Evolutionary conservation across 2,888 invertebrate species (phyloP).

Genomic region (Gandaritis pyraliata): DNA sequence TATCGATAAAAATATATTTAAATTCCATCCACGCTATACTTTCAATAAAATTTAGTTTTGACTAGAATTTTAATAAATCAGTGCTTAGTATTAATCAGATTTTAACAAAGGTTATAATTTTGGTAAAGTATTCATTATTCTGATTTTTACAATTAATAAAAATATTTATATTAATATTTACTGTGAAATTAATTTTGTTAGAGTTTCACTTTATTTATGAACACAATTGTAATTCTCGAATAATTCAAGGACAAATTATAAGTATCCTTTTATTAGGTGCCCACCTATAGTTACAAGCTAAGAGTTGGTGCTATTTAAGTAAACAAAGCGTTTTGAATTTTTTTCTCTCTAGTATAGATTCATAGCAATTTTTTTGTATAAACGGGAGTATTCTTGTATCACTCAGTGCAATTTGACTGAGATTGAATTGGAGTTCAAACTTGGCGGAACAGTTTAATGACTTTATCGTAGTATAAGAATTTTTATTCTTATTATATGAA

Average conservation of each 20-base stretch:
- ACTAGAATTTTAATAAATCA: slow-evolving; percentile 72
- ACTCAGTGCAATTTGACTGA: too few relatives aligned
- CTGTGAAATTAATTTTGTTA: too few relatives aligned
- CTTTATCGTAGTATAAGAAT: too few relatives aligned
- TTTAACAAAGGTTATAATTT: not conserved
- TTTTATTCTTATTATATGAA: not conserved
- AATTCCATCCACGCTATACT: slow-evolving; percentile 55
- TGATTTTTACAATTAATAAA: not conserved
- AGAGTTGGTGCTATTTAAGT: slow-evolving; percentile 29
- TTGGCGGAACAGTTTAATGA: too few relatives aligned
- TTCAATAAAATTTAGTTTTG: slow-evolving; percentile 72
- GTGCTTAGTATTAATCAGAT: slow-evolving; percentile 60
- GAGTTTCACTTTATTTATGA: too few relatives aligned
- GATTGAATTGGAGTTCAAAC: too few relatives aligned
- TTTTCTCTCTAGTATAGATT: not conserved
- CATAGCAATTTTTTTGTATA: too few relatives aligned
- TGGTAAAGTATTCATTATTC: slow-evolving; percentile 20
- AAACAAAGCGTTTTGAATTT: slow-evolving; percentile 39
- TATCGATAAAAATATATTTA: slow-evolving; percentile 52
- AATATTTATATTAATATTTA: too few relatives aligned
- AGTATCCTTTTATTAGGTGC: slow-evolving; percentile 19
- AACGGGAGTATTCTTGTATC: too few relatives aligned
- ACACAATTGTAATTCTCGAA: not conserved
- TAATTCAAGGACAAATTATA: slow-evolving; percentile 18
- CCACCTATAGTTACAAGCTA: slow-evolving; percentile 1